phyloP scores from a whole-genome alignment of 2,797 vertebrate genomes.

The Macrochelys suwanniensis region DNA sequence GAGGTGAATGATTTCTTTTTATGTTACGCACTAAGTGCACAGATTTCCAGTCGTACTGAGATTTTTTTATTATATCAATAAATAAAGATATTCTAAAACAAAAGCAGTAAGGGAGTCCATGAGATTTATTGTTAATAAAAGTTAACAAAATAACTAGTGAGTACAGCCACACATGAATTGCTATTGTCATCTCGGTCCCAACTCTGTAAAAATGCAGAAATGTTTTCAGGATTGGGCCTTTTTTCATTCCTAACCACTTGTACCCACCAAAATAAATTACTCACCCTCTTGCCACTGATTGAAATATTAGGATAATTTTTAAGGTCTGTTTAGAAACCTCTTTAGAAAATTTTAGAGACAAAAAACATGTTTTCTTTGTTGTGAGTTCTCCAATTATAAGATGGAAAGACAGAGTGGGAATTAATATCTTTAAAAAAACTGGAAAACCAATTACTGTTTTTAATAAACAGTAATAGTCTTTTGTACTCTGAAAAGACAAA shows the following conservation, averaged over 20 bases:
- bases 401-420: constrained; percentile 37
- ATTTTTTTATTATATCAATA: not conserved
- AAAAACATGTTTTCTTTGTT: not conserved
- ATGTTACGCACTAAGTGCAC: not conserved
- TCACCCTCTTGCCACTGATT: not conserved
- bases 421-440: constrained; percentile 48
- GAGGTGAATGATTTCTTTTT: not conserved
- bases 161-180: not conserved
- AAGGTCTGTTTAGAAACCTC: not conserved
- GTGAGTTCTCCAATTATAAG: not conserved
- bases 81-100: not conserved
- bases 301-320: not conserved
- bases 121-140: constrained; percentile 6
- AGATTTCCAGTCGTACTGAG: not conserved
- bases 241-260: not conserved
- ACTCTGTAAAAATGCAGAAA: not conserved
- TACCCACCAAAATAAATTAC: not conserved
- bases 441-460: constrained; percentile 61
- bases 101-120: not conserved
- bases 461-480: constrained; percentile 72
- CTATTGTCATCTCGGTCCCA: not conserved
- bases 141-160: constrained; percentile 7
- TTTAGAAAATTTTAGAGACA: not conserved
- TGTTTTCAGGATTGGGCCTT: not conserved
- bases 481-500: constrained; percentile 64